Percentiles rank a stretch among this genome's conserved stretches.
phyloP scores from a whole-genome alignment of 1,140 invertebrate genomes.

The Rhagoletis zephyria region DNA sequence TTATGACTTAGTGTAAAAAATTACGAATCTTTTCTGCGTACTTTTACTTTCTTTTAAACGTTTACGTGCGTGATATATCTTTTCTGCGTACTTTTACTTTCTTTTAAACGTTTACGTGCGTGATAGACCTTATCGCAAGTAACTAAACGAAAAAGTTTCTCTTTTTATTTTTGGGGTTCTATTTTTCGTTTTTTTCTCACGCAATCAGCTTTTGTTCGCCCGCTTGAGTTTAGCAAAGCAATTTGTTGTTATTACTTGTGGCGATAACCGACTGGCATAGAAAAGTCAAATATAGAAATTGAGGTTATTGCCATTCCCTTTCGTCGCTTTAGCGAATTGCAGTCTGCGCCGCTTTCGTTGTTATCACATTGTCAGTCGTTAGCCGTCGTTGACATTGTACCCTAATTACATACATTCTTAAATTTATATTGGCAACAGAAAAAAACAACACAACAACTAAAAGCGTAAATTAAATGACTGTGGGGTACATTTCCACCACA shows the following conservation, averaged over 20 bases:
- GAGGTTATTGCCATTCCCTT: constrained; percentile 49
- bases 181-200: background rate
- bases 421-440: background rate
- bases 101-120: background rate
- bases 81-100: constrained; percentile 37
- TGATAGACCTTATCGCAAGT: background rate
- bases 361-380: background rate
- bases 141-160: background rate
- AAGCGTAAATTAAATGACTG: background rate
- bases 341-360: background rate
- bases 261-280: constrained; percentile 34
- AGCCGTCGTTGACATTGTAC: background rate
- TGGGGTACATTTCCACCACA: background rate
- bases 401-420: constrained; percentile 38
- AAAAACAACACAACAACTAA: background rate
- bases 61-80: background rate
- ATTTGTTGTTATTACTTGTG: background rate
- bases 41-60: constrained; percentile 32
- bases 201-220: background rate
- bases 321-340: background rate
- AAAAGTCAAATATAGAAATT: constrained; percentile 32
- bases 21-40: background rate
- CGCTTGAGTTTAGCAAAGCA: background rate
- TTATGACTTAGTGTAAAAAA: background rate
- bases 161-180: background rate